These are phyloP conservation scores for Spongia lamella DNA, from an alignment of 37 sponge, comb jelly and placozoan species.

Conservation along the genomic window DNA sequence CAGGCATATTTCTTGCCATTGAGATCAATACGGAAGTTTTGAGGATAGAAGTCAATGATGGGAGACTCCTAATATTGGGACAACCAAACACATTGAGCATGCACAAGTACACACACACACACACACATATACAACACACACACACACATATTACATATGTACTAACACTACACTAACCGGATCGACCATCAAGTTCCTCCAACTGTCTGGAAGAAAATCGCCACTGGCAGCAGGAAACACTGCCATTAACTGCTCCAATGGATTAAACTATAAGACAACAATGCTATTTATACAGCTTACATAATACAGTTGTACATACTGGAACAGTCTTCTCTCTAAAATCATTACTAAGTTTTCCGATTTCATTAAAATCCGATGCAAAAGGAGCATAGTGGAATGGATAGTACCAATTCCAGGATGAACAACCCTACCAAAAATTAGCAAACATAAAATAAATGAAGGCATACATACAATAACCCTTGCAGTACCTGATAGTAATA, in stretches of 20 bases:
- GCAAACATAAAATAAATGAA: neutral
- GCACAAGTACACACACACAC: neutral
- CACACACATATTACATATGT: conserved; percentile 9
- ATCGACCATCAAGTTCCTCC: conserved; percentile 80
- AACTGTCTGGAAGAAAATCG: conserved; percentile 88
- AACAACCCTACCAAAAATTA: conserved; percentile 82
- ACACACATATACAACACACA: conserved; percentile 14
- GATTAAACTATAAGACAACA: conserved; percentile 62
- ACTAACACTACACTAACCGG: conserved; percentile 36
- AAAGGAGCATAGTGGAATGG: conserved; percentile 99
- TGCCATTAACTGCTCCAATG: conserved; percentile 98
- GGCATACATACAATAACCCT: no score
- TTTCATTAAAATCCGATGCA: conserved; percentile 95
- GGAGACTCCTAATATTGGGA: conserved; percentile 71
- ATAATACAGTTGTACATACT: conserved; percentile 27
- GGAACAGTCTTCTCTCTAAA: conserved; percentile 75
- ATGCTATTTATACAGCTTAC: neutral
- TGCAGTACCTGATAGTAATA: conserved; percentile 85
- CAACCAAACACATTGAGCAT: neutral
- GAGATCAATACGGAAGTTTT: conserved; percentile 92
- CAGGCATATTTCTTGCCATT: conserved; percentile 99
- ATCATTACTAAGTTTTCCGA: conserved; percentile 57
- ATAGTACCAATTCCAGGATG: conserved; percentile 99
- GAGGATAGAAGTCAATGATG: conserved; percentile 99
- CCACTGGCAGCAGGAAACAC: conserved; percentile 97